Conservation (phyloP, 1,140 invertebrate species). For the Lasioglossum albipes region DNA sequence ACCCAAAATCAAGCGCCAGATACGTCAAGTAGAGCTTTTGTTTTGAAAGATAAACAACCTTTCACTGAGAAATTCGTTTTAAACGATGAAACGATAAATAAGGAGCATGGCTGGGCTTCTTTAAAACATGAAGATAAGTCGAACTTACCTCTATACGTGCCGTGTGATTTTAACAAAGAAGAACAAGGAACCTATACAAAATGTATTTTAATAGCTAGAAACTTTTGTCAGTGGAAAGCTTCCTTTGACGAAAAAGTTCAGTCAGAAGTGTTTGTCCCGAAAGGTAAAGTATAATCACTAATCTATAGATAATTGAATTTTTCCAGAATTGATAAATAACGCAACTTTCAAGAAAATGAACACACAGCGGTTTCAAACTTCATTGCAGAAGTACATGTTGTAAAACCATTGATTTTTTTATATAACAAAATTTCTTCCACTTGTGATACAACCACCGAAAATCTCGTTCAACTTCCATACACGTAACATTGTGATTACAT, state of each 20-base stretch:
- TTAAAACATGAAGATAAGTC: conserved; percentile 27
- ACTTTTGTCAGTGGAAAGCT: conserved; percentile 84
- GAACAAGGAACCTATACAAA: conserved; percentile 72
- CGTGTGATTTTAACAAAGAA: conserved; percentile 77
- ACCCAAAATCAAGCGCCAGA: conserved; percentile 79
- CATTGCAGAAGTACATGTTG: too few relatives aligned
- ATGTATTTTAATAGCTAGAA: conserved; percentile 83
- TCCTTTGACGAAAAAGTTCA: conserved; percentile 69
- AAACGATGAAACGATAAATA: not conserved
- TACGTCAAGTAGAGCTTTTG: conserved; percentile 75
- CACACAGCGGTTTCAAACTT: too few relatives aligned
- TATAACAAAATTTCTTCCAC: too few relatives aligned
- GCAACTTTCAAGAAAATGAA: too few relatives aligned
- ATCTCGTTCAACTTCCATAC: too few relatives aligned
- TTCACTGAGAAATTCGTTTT: conserved; percentile 63
- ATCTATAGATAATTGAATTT: too few relatives aligned
- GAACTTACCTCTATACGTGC: conserved; percentile 74
- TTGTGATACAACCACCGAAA: too few relatives aligned
- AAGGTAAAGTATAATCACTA: conserved; percentile 66
- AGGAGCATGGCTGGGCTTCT: not conserved
- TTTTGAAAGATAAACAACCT: conserved; percentile 72
- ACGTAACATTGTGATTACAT: too few relatives aligned
- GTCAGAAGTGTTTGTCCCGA: conserved; percentile 75
- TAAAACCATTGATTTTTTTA: too few relatives aligned
- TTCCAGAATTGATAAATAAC: too few relatives aligned